Conservation (phyloP, 2,888 invertebrate genomes). For the Notodonta ziczac region DNA sequence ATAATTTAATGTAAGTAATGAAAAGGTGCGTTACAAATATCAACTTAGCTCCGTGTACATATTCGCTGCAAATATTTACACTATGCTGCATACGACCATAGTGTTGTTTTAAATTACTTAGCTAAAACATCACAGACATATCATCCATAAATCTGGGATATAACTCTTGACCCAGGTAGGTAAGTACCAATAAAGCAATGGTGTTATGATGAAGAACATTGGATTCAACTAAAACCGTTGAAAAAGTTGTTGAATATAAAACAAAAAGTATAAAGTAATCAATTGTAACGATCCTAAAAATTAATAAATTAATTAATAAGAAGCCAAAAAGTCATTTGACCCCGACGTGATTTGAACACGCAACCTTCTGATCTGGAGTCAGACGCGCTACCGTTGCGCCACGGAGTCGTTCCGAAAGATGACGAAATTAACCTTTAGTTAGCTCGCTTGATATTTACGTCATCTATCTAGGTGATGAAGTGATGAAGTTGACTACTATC, state of each 20-base stretch:
- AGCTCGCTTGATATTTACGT: conserved; percentile 35
- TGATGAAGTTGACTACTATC: no score
- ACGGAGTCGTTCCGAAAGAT: conserved; percentile 85
- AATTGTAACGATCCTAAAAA: neutral
- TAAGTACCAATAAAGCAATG: neutral
- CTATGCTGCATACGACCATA: no score
- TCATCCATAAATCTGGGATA: no score
- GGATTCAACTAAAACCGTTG: neutral
- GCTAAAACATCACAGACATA: no score
- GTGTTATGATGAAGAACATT: neutral
- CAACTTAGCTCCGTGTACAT: no score
- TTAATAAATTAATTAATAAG: neutral
- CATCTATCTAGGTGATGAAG: conserved; percentile 25
- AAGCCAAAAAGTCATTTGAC: conserved; percentile 79
- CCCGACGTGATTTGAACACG: conserved; percentile 99
- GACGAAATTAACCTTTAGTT: conserved; percentile 40
- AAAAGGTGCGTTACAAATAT: no score
- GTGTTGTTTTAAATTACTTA: no score
- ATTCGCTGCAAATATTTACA: no score
- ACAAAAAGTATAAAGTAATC: no score
- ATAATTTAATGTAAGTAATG: no score
- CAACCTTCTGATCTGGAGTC: conserved; percentile 99
- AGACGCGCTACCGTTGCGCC: conserved; percentile 98
- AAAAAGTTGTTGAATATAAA: no score
- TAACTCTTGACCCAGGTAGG: no score